These are phyloP conservation scores for Drosophila nigrodunni DNA, from an alignment of 1,140 invertebrate species.

Conservation along the genomic window DNA sequence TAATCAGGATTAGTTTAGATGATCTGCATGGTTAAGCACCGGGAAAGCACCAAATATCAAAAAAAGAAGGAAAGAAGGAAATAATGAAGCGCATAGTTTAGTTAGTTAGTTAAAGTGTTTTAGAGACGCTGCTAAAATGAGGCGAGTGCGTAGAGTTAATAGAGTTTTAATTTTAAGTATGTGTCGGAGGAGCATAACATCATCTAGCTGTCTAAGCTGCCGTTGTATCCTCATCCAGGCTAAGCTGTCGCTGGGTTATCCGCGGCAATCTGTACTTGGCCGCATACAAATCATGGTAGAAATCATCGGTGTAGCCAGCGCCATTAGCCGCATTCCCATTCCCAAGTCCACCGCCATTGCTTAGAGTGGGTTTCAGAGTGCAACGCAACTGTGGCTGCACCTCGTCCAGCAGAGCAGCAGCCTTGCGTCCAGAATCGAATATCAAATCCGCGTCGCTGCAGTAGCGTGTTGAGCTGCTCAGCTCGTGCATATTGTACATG, in stretches of 20 bases:
- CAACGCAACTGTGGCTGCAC: slow-evolving; percentile 70
- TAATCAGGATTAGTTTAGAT: slow-evolving; percentile 5
- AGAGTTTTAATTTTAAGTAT: slow-evolving; percentile 14
- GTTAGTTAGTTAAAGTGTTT: slow-evolving; percentile 36
- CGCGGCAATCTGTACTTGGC: slow-evolving; percentile 66
- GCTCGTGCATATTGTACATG: slow-evolving; percentile 75
- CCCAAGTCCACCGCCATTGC: slow-evolving; percentile 9
- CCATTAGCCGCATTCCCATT: slow-evolving; percentile 40
- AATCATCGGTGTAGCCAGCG: slow-evolving; percentile 47
- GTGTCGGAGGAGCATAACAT: slow-evolving; percentile 21
- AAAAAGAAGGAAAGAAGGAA: background rate
- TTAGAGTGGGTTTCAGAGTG: slow-evolving; percentile 58
- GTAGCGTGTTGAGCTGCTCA: slow-evolving; percentile 52
- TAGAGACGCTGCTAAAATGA: slow-evolving; percentile 32
- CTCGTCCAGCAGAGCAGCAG: slow-evolving; percentile 71
- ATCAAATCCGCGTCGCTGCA: slow-evolving; percentile 70
- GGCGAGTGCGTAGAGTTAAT: slow-evolving; percentile 25
- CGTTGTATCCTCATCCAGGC: slow-evolving; percentile 62
- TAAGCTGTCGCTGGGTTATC: slow-evolving; percentile 60
- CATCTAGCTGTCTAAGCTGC: slow-evolving; percentile 36
- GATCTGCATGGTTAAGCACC: slow-evolving; percentile 26
- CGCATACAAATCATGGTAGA: slow-evolving; percentile 68
- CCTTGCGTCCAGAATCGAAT: slow-evolving; percentile 67
- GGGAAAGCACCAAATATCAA: slow-evolving; percentile 17
- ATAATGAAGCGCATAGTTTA: slow-evolving; percentile 27